Evolutionary conservation across 2,888 invertebrate genomes (phyloP), one percentile per base, ranked within the genome.

Genomic region (Rotaria macrura): DNA sequence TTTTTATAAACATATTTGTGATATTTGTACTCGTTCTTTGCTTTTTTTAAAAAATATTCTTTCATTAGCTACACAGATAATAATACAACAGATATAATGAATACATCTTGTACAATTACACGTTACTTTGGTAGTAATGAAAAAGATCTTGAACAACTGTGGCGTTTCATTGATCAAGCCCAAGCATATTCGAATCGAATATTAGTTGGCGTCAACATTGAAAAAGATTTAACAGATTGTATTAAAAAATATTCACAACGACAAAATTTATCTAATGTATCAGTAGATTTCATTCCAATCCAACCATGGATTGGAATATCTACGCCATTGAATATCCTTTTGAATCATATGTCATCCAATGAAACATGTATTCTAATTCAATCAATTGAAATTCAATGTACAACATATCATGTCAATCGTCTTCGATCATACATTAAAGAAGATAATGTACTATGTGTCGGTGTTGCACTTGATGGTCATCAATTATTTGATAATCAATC

Each of bases 371-470:
- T 79, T 4, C 14, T 79, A 40, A 79, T 79, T 43, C 79, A 79
- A 79, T 79, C 79, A 25, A 12, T n/a, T 79, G 79, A 79, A 79
- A 79, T 79, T 79, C 79, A 43, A n/a, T 79, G 40, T 79, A 79
- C 79, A 43, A 25, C 79, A 79, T 23, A 12, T 38, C 79, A 79
- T n/a, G 20, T 79, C 10, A 12, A 40, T 40, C 12, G n/a, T 14
- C 12, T 79, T n/a, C n/a, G 23, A n/a, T 12, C 79, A 43, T 43
- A 79, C n/a, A 1, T 79, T 3, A 12, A n/a, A 10, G n/a, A 43
- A 23, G 25, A 40, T 4, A 14, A 20, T 79, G 14, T 40, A 20
- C 43, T 79, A 7, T 79, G 79, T 43, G 43, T 43, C 43, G 79
- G 79, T 43, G 79, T n/a, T 43, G 9, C 43, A 43, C n/a, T 79